Evolutionary conservation across 2,888 invertebrate species (phyloP), one percentile per base, ranked within the genome.

Genomic region (Hylaea fasciaria): DNA sequence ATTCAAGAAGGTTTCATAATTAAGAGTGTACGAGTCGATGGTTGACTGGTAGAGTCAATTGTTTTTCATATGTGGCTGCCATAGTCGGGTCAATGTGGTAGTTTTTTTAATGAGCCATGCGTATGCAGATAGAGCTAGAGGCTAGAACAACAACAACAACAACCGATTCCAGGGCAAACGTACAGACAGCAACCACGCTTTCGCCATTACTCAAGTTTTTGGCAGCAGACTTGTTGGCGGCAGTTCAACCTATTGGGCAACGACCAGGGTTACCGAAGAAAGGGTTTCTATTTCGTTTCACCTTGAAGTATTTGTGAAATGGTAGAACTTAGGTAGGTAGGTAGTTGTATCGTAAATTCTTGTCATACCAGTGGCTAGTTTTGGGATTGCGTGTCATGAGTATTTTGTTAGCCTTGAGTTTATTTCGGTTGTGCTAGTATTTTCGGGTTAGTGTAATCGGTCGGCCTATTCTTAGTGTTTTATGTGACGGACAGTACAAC

Each of bases 171-270:
- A 35, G 44, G 55, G 57, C 48, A 29, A 49, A 39, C 53, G 54
- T 39, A 35, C 56, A 22, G 56, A 44, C 48, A 45, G 47, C 40
- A 17, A 50, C 35, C 41, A 43, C 48, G 43, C 17, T 57, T 46
- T 50, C 49, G 10, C 45, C 47, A 50, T 64, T 58, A 61, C 61
- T 62, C 57, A 65, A 45, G 55, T 50, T 56, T 29, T 50, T 52
- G 63, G 54, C 60, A 53, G 11, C 48, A 5, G 22, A 22, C 22
- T 22, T 4, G n/a, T 62, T 64, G 68, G 64, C 65, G 57, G 52
- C 52, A 47, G 62, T 60, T 68, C 68, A 65, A 64, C 51, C 51
- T 40, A 46, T 63, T 56, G 57, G 58, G 40, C 65, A 51, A 57
- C 52, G 35, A 52, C 35, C 51, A 40, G 29, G 5, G 39, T 35